phyloP scores from a whole-genome alignment of 1,140 invertebrate species.

The Aphis gossypii region DNA sequence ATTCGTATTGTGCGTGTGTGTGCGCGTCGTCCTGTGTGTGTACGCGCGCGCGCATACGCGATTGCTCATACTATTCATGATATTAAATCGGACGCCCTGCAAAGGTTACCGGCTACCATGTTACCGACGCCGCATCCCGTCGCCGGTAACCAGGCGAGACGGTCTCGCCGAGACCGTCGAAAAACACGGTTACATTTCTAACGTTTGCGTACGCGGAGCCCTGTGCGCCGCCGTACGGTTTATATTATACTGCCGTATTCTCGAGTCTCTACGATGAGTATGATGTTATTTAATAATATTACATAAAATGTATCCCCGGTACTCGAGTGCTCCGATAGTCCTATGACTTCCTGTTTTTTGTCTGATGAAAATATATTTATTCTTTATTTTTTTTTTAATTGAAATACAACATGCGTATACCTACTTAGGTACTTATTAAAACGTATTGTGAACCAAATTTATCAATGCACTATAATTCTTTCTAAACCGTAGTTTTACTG shows the following conservation, averaged over 20 bases:
- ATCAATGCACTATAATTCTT: background rate
- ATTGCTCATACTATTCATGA: background rate
- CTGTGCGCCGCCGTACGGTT: too few relatives aligned
- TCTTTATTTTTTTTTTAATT: background rate
- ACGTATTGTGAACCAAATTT: background rate
- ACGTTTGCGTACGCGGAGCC: background rate
- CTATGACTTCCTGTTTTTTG: too few relatives aligned
- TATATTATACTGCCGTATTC: background rate
- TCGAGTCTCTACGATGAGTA: too few relatives aligned
- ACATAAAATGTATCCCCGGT: too few relatives aligned
- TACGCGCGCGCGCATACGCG: background rate
- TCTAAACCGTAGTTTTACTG: background rate
- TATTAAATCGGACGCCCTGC: conserved; percentile 10
- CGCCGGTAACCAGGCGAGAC: background rate
- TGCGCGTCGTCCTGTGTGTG: background rate
- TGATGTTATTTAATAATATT: too few relatives aligned
- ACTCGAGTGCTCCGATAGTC: too few relatives aligned
- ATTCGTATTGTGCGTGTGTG: background rate
- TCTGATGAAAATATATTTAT: too few relatives aligned
- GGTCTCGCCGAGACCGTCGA: background rate
- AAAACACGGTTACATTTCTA: background rate
- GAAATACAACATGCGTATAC: background rate
- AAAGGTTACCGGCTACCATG: background rate
- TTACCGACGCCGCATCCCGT: background rate
- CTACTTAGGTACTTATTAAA: background rate